Percentiles rank a stretch among this genome's conserved stretches.
These are phyloP conservation scores for Ancistrus triradiatus DNA, from an alignment of 2,113 vertebrate genomes.

Conservation along the genomic window DNA sequence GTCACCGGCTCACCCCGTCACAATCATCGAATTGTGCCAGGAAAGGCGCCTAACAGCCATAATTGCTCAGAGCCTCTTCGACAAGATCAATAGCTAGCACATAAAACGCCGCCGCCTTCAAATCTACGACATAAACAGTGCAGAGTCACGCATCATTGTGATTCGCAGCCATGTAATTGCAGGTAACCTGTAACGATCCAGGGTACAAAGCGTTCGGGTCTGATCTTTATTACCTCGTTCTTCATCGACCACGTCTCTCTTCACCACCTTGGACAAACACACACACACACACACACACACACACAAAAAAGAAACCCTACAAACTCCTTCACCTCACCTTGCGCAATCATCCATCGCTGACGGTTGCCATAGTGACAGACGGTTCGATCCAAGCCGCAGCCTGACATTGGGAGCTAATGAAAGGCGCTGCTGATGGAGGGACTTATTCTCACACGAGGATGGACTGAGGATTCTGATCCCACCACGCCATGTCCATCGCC, in stretches of 20 bases:
- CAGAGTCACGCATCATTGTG: no score
- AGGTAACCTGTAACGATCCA: conserved; percentile 19
- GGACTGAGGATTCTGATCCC: neutral
- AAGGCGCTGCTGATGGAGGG: conserved; percentile 34
- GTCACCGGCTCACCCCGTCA: neutral
- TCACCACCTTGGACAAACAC: conserved; percentile 9
- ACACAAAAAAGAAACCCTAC: conserved; percentile 1
- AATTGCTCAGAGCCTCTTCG: neutral
- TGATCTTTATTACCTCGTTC: conserved; percentile 40
- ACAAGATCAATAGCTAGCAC: conserved; percentile 15
- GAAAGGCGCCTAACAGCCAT: neutral
- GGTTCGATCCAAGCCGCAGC: conserved; percentile 43
- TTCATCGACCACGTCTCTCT: conserved; percentile 42
- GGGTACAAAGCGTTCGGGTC: conserved; percentile 11
- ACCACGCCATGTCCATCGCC: neutral
- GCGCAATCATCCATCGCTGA: conserved; percentile 32
- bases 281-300: no score
- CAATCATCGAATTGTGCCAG: neutral
- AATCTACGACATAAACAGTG: neutral
- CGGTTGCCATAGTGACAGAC: conserved; percentile 51
- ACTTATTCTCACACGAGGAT: conserved; percentile 16
- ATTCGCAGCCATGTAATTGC: neutral
- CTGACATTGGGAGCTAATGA: conserved; percentile 34
- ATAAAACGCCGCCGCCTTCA: neutral
- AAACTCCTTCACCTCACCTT: conserved; percentile 45